Percentiles rank a stretch among this genome's conserved stretches.
Conservation (phyloP, 1,140 invertebrate species). For the Solen grandis region DNA sequence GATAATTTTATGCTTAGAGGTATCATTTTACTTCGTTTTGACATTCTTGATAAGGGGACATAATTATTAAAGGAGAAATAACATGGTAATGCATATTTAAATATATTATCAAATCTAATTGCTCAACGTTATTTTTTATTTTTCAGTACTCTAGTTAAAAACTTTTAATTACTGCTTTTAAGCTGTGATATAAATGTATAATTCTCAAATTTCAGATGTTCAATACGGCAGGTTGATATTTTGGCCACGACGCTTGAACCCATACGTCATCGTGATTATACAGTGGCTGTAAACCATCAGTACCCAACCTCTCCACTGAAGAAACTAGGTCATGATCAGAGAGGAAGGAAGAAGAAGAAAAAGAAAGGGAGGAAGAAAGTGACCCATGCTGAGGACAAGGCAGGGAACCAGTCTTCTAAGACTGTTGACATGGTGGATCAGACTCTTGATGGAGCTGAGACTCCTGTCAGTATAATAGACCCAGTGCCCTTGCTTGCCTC, state of each 20-base stretch:
- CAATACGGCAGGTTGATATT: constrained; percentile 71
- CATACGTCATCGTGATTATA: constrained; percentile 74
- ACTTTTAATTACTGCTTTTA: too few species aligned
- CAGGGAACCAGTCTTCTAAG: neutral
- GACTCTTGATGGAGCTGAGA: constrained; percentile 31
- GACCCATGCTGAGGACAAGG: neutral
- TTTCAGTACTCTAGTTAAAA: too few species aligned
- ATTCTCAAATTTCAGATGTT: too few species aligned
- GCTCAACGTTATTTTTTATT: too few species aligned
- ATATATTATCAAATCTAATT: too few species aligned
- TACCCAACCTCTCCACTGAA: constrained; percentile 70
- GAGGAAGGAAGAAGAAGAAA: constrained; percentile 34
- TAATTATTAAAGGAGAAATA: too few species aligned
- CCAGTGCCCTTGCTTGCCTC: too few species aligned
- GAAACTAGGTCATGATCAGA: constrained; percentile 31
- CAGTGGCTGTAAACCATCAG: constrained; percentile 58
- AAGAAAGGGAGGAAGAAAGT: constrained; percentile 36
- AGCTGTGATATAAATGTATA: too few species aligned
- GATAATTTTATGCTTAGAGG: too few species aligned
- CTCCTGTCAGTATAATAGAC: constrained; percentile 34
- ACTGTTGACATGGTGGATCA: constrained; percentile 13
- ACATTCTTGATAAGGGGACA: too few species aligned
- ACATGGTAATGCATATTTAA: too few species aligned
- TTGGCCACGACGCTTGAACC: constrained; percentile 76
- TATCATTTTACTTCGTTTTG: too few species aligned